phyloP scores from a whole-genome alignment of 2,888 invertebrate species.

The Lottia gigantea region DNA sequence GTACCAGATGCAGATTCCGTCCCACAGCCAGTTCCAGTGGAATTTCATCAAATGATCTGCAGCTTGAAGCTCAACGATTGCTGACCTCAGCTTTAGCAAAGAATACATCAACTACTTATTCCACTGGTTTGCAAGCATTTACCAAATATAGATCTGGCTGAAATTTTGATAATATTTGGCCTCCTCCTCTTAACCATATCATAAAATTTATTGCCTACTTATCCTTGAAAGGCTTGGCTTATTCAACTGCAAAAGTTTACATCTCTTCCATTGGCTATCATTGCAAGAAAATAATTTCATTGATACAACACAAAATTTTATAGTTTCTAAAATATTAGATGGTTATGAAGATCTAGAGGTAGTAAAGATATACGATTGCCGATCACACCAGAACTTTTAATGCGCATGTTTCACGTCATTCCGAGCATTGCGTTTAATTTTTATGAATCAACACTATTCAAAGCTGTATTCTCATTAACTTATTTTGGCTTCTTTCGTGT shows the following conservation, averaged over 20 bases:
- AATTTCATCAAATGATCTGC: neutral
- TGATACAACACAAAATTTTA: neutral
- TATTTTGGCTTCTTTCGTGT: conserved; percentile 19
- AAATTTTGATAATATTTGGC: neutral
- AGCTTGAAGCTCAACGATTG: neutral
- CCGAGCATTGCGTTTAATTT: neutral
- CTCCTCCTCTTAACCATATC: neutral
- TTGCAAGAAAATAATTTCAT: neutral
- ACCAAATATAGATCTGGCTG: neutral
- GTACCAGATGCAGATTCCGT: neutral
- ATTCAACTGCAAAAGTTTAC: neutral
- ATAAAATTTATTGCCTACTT: neutral
- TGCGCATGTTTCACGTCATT: neutral
- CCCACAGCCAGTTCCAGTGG: neutral
- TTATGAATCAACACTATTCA: conserved; percentile 15
- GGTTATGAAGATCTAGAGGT: neutral
- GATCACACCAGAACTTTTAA: neutral
- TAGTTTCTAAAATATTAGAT: neutral
- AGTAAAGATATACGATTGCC: neutral
- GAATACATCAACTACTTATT: neutral
- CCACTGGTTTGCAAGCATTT: neutral
- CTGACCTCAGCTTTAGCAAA: neutral
- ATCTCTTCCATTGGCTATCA: neutral
- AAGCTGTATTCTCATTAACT: conserved; percentile 11
- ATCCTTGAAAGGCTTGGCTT: neutral